Base-by-base conservation (phyloP, 2,888 invertebrate genomes). In the Protula sp. region DNA sequence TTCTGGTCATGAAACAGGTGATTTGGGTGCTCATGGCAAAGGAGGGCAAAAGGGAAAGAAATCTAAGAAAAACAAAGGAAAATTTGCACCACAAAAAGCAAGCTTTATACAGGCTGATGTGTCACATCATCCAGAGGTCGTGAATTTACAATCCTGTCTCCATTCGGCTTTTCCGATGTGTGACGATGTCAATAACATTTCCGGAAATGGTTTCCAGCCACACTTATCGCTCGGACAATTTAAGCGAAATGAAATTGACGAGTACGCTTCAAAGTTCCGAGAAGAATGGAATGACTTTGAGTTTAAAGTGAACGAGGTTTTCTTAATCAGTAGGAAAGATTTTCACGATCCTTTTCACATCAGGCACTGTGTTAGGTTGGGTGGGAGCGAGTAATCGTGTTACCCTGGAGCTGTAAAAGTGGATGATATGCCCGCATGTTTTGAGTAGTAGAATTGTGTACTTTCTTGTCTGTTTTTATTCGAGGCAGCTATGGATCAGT, bases 161-260 rank as follows among this genome's bases (percentile, higher is more conserved):
- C 26, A 59, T 9, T 27, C 24, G 27, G 30, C 22, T 22, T 59
- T 56, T 38, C 59, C 59, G 9, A 30, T 30, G 9, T 59, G 48
- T 45, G 47, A 56, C 19, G 59, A 59, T 28, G 38, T 56, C 19
- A 30, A 31, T 2, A 30, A 24, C 26, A 55, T 56, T 9, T 56
- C 58, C 1, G 50, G n/a, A 2, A 22, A 30, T 5, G 50, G 56
- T n/a, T 59, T 56, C 50, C 50, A 14, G 30, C 59, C 59, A n/a
- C 59, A 59, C 29, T 52, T 59, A 29, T 59, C 59, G 26, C 30
- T 59, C 9, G 59, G 59, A 26, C 55, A 56, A 30, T 56, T 59
- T 51, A 59, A 9, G 14, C 50, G 30, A 2, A 30, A 26, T 1
- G 45, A 59, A 26, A 38, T 56, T 29, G 56, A 56, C n/a, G 47